Evolutionary conservation across 1,140 invertebrate genomes (phyloP), one percentile per base, ranked within the genome.

Genomic region (Aphaenogaster ashmeadi): DNA sequence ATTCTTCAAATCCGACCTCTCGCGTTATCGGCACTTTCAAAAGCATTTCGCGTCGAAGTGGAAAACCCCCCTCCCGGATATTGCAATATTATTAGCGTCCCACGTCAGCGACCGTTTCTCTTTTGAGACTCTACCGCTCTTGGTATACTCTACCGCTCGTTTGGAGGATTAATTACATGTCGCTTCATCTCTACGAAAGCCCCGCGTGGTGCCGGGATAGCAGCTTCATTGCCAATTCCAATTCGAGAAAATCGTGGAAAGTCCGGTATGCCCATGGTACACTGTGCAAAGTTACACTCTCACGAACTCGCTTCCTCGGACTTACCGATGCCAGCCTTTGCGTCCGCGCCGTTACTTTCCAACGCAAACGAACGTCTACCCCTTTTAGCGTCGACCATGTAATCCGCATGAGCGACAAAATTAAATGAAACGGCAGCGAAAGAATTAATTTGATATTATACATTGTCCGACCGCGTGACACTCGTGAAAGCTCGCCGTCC

Each of bases 131-230:
- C 27, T 27, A 27, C 27, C 27, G 27, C 27, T 27, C 27, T 27
- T 27, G 27, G 2, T 64, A 27, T 38, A 69, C 38, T 52, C 6
- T 36, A 54, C 41, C 69, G 27, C 41, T 21, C 41, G 50, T 47
- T 41, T 33, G 54, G 54, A 86, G 54, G 44, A 67, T 86, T 89
- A 89, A 89, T 88, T 88, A 89, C 67, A 50, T 69, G 81, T 80
- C 66, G 72, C 33, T 54, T 86, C 41, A 47, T 78, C 54, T 52
- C 52, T 27, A 6, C 33, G 36, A 21, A 50, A 50, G 36, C 3
- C 13, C 44, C 38, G 2, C 41, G 8, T 11, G 21, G 6, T 3
- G 3, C 1, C 13, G 11, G 3, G 21, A 13, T 33, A 36, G 36
- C 13, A 13, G 44, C 56, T 84, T 84, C 78, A 64, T 81, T 90